Evolutionary conservation across 2,888 invertebrate species (phyloP).

Genomic region (Drosophila merina): DNA sequence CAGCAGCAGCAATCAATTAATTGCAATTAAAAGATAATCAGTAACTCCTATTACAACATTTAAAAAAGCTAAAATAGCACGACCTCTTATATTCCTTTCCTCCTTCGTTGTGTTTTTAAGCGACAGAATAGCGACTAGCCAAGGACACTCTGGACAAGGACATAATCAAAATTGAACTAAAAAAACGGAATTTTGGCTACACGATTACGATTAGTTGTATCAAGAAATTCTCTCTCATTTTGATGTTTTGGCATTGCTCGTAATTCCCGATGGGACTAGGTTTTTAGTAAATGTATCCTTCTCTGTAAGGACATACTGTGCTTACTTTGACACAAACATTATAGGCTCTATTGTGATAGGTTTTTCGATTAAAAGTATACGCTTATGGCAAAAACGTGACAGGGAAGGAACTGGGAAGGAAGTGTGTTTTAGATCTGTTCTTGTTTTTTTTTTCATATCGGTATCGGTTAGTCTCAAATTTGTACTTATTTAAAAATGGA

Average conservation of each 20-base stretch:
- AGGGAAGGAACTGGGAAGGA: conserved; percentile 25
- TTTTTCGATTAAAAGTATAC: conserved; percentile 4
- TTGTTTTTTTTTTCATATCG: conserved; percentile 15
- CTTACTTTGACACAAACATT: conserved; percentile 65
- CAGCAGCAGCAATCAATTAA: conserved; percentile 48
- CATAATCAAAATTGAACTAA: conserved; percentile 66
- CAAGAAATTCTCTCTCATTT: conserved; percentile 10
- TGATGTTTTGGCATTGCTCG: conserved; percentile 51
- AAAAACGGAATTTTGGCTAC: conserved; percentile 39
- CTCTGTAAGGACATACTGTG: conserved; percentile 27
- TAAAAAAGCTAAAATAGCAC: conserved; percentile 49
- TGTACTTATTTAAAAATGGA: conserved; percentile 74
- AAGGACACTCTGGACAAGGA: conserved; percentile 44
- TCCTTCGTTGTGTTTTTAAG: conserved; percentile 49
- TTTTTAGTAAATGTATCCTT: conserved; percentile 24
- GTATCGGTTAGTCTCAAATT: conserved; percentile 52
- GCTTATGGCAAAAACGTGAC: conserved; percentile 23
- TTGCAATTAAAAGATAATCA: conserved; percentile 41
- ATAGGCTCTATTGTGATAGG: conserved; percentile 36
- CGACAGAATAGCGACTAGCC: conserved; percentile 18
- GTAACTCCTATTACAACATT: conserved; percentile 47
- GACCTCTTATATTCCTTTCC: conserved; percentile 3
- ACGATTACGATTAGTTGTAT: conserved; percentile 21
- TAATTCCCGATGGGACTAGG: conserved; percentile 41
- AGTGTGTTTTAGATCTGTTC: conserved; percentile 5